These are phyloP conservation scores for Eumacrocentrus americanus DNA, from an alignment of 2,888 invertebrate genomes.

Conservation along the genomic window DNA sequence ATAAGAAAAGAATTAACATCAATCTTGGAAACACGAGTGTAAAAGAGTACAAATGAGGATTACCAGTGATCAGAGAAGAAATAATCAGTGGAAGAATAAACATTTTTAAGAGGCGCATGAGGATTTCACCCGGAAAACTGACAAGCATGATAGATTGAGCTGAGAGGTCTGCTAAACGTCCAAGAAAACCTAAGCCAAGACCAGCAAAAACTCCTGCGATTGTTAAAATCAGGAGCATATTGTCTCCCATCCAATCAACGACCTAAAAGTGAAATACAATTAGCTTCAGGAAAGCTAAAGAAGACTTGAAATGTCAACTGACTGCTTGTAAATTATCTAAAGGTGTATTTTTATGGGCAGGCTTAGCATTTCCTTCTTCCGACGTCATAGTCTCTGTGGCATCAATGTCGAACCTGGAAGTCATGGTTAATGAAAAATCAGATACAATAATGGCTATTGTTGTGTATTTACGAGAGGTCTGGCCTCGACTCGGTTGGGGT, in stretches of 20 bases:
- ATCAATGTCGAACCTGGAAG: constrained; percentile 37
- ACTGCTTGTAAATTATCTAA: constrained; percentile 45
- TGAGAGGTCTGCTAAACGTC: constrained; percentile 62
- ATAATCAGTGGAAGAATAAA: constrained; percentile 72
- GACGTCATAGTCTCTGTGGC: constrained; percentile 50
- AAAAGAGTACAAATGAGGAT: no score
- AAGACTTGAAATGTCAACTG: no score
- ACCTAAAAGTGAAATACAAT: no score
- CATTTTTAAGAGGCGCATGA: constrained; percentile 74
- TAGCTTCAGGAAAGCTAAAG: no score
- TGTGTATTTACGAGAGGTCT: constrained; percentile 40
- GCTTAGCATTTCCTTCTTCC: constrained; percentile 39
- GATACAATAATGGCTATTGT: neutral
- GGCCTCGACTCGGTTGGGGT: constrained; percentile 39
- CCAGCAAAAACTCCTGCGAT: constrained; percentile 67
- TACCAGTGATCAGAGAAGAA: constrained; percentile 70
- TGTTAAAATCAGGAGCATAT: constrained; percentile 68
- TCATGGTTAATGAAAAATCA: neutral
- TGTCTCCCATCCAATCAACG: constrained; percentile 62
- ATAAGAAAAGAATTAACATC: neutral
- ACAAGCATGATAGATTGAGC: constrained; percentile 66
- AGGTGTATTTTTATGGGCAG: constrained; percentile 29
- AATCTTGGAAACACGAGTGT: no score
- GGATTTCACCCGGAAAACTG: constrained; percentile 71
- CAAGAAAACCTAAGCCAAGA: constrained; percentile 65